Base-by-base conservation (phyloP, 2,888 invertebrate species). In the Acrobeloides nanus region DNA sequence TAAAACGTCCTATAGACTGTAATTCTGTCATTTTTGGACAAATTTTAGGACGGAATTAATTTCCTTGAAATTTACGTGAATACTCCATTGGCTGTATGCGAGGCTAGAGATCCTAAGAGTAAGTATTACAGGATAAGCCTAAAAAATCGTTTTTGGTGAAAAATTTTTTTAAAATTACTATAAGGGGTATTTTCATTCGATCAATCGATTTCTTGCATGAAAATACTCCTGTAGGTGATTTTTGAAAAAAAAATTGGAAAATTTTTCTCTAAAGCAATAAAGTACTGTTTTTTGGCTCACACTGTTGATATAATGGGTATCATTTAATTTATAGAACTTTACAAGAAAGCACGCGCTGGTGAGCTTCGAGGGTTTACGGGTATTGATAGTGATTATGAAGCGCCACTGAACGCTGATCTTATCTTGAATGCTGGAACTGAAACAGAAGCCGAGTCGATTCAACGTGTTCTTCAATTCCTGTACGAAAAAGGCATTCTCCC, bases 61-160 rank as follows among this genome's bases (percentile, higher is more conserved):
- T 95, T 93, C 78, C 86, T 89, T 70, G 97, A 99, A 76, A 83
- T 92, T 1, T 93, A 88, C 77, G 85, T 97, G n/a, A 87, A 92
- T 75, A 92, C 95, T 0, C 89, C 95, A 0, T 75, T 99, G 8
- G 83, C 85, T 42, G 84, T 93, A 6, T 97, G 97, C 76, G 97
- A 99, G 74, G 80, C 84, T 58, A 80, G 97, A 39, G 97, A 99
- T 74, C 87, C 88, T 0, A 97, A 97, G 74, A 93, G 68, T 66
- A 12, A 38, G 56, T 55, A 18, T n/a, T n/a, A n/a, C n/a, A n/a
- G n/a, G n/a, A n/a, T n/a, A n/a, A n/a, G n/a, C n/a, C n/a, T n/a
- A n/a, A n/a, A n/a, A n/a, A n/a, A n/a, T n/a, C n/a, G n/a, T n/a
- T n/a, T n/a, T n/a, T n/a, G n/a, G n/a, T n/a, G n/a, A n/a, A n/a